Percentiles rank a stretch among this genome's conserved stretches.
phyloP scores from a whole-genome alignment of 1,140 invertebrate species.

The Tetramorium parvispinum region DNA sequence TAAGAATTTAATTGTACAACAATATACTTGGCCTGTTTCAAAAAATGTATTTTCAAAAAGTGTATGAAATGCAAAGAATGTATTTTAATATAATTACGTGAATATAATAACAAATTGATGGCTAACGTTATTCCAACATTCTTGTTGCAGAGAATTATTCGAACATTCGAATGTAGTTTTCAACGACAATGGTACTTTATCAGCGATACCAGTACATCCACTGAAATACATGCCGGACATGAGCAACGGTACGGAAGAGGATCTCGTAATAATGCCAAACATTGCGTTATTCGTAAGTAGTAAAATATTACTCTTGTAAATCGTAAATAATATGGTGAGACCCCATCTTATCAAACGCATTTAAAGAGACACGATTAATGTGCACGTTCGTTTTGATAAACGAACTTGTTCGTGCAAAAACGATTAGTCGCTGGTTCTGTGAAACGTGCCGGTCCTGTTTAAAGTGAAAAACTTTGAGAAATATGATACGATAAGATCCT shows the following conservation, averaged over 20 bases:
- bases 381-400: slow-evolving; percentile 24
- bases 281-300: slow-evolving; percentile 94
- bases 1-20: not conserved
- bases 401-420: not conserved
- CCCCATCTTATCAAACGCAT: not conserved
- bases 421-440: not conserved
- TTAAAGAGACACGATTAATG: not conserved
- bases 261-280: slow-evolving; percentile 93
- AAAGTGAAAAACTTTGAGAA: not conserved
- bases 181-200: slow-evolving; percentile 91
- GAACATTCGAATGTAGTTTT: slow-evolving; percentile 90
- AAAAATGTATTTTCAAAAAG: not conserved
- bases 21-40: not conserved
- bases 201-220: slow-evolving; percentile 89
- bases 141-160: slow-evolving; percentile 88
- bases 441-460: not conserved
- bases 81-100: not conserved
- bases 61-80: not conserved
- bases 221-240: slow-evolving; percentile 90
- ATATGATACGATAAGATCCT: not conserved
- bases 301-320: slow-evolving; percentile 11
- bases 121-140: not conserved
- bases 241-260: slow-evolving; percentile 90
- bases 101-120: not conserved
- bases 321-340: not conserved